phyloP scores from a whole-genome alignment of 2,888 invertebrate species.

The Apeira syringaria region DNA sequence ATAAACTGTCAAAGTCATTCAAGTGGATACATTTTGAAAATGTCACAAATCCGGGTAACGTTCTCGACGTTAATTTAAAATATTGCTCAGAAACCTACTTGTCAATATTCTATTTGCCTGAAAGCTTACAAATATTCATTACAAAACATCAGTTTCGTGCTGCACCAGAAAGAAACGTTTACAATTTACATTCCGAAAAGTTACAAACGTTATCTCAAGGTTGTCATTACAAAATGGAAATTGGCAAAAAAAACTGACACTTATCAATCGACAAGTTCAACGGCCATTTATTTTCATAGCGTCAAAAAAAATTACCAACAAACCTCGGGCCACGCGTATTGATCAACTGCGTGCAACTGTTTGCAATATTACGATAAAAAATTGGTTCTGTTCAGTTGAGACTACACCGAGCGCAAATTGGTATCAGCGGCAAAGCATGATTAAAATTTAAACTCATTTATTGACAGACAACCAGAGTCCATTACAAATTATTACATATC shows the following conservation, averaged over 20 bases:
- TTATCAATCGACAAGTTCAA: constrained; percentile 23
- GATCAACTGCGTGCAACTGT: constrained; percentile 25
- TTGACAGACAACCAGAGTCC: too few relatives aligned
- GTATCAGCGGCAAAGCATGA: too few relatives aligned
- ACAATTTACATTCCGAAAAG: constrained; percentile 9
- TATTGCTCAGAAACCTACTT: neutral
- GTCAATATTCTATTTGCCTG: neutral
- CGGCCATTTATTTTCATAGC: constrained; percentile 19
- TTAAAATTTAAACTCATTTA: too few relatives aligned
- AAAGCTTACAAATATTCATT: neutral
- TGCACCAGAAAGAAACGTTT: constrained; percentile 1
- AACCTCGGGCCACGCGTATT: constrained; percentile 26
- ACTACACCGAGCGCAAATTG: neutral
- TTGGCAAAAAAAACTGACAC: constrained; percentile 19
- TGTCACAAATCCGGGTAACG: too few relatives aligned
- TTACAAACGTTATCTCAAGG: constrained; percentile 11
- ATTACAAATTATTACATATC: too few relatives aligned
- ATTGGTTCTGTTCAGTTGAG: constrained; percentile 1
- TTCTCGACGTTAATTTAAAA: too few relatives aligned
- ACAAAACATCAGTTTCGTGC: neutral
- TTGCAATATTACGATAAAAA: constrained; percentile 28
- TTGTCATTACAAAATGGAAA: constrained; percentile 9
- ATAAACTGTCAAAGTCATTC: too few relatives aligned
- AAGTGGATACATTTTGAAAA: too few relatives aligned
- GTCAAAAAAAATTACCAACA: constrained; percentile 11